Evolutionary conservation across 2,888 invertebrate genomes (phyloP).

Genomic region (Taphrorychus bicolor): DNA sequence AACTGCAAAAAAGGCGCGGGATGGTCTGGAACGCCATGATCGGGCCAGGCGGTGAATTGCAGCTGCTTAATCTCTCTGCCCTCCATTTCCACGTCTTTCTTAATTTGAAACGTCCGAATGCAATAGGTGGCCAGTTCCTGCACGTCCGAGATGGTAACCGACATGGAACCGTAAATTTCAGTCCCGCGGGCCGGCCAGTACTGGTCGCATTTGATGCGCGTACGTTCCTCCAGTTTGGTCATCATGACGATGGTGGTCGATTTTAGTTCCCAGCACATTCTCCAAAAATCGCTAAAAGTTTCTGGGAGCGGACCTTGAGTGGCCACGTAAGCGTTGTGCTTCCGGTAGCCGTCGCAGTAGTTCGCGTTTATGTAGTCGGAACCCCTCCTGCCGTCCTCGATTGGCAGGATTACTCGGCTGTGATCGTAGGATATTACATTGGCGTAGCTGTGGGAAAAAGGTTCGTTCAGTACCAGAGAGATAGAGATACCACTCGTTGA

Average conservation of each 20-base stretch:
- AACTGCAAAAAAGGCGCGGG: constrained; percentile 99
- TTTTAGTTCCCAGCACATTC: constrained; percentile 99
- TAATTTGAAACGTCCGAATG: constrained; percentile 94
- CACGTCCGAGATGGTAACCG: constrained; percentile 91
- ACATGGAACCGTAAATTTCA: constrained; percentile 94
- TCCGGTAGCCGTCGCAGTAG: constrained; percentile 98
- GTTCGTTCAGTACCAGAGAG: no score
- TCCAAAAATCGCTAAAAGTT: constrained; percentile 98
- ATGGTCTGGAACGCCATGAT: constrained; percentile 98
- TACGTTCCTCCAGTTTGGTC: constrained; percentile 97
- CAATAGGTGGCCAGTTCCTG: constrained; percentile 98
- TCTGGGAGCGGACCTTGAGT: constrained; percentile 98
- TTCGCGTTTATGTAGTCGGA: constrained; percentile 99
- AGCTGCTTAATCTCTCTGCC: constrained; percentile 95
- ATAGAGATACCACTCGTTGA: no score
- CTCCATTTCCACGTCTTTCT: constrained; percentile 76
- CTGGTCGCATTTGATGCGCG: constrained; percentile 95
- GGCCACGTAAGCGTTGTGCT: constrained; percentile 98
- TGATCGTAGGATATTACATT: constrained; percentile 99
- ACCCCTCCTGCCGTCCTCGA: constrained; percentile 86
- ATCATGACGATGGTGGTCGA: constrained; percentile 98
- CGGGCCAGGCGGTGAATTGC: constrained; percentile 99
- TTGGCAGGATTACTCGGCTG: constrained; percentile 92
- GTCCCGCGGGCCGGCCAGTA: constrained; percentile 98
- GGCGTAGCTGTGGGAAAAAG: constrained; percentile 85